These are phyloP conservation scores for Apodemus agrarius DNA, from an alignment of 2,797 vertebrate species.

Conservation along the genomic window DNA sequence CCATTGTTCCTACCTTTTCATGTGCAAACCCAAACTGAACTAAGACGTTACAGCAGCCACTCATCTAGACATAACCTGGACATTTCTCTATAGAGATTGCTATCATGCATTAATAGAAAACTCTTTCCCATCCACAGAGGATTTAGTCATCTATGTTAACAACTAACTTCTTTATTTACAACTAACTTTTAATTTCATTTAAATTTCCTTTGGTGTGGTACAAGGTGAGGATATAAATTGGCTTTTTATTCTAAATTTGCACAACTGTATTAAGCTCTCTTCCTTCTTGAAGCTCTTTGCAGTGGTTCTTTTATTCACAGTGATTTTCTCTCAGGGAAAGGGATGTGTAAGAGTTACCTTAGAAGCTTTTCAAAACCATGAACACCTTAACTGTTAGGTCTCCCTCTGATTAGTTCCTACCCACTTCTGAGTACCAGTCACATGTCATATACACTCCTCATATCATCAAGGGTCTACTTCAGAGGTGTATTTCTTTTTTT, in stretches of 20 bases:
- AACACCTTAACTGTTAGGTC: not conserved
- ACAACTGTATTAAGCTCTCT: not conserved
- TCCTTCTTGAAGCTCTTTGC: conserved; percentile 10
- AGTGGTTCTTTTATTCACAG: conserved; percentile 7
- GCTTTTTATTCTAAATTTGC: conserved; percentile 52
- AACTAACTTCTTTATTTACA: conserved; percentile 52
- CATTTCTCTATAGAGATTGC: conserved; percentile 20
- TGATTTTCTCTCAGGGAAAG: conserved; percentile 31
- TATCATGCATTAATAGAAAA: conserved; percentile 12
- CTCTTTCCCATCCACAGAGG: not conserved
- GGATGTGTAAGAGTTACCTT: not conserved
- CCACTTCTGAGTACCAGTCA: conserved; percentile 9
- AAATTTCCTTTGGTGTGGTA: not conserved
- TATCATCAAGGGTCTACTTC: not conserved
- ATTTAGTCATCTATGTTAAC: not conserved
- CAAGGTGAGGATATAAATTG: not conserved
- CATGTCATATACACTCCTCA: not conserved
- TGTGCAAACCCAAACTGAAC: conserved; percentile 27
- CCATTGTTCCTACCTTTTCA: conserved; percentile 2
- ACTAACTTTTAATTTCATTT: conserved; percentile 32
- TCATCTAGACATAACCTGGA: not conserved
- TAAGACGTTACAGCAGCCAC: not conserved
- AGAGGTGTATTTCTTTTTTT: too few relatives aligned
- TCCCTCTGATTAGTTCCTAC: not conserved
- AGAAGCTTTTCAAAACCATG: conserved; percentile 31